A percentile compares a stretch with the other conserved stretches of the same genome.
Evolutionary conservation across 2,113 vertebrate species (phyloP).

Genomic region (Clarias batrachus): DNA sequence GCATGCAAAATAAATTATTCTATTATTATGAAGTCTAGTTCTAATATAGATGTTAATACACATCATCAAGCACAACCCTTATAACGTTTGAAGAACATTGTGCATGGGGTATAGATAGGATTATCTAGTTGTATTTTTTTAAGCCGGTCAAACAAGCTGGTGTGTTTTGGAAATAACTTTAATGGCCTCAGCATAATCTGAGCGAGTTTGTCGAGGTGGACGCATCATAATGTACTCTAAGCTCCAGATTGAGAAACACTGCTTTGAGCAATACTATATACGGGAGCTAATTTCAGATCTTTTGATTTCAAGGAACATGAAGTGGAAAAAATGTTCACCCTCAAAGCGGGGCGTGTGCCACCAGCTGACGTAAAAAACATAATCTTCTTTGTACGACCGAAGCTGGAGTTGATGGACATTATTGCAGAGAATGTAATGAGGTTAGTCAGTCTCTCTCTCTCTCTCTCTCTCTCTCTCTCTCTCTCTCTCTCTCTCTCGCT

Average conservation of each 20-base stretch:
- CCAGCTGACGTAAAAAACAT: conserved; percentile 92
- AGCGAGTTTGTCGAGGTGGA: not conserved
- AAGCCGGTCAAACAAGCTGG: no score
- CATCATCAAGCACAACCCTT: not conserved
- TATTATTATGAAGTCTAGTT: not conserved
- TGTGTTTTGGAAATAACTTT: no score
- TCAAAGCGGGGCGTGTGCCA: conserved; percentile 87
- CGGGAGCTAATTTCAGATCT: not conserved
- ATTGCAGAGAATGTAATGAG: conserved; percentile 90
- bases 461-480: conserved; percentile 7
- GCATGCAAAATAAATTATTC: not conserved
- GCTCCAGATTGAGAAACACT: not conserved
- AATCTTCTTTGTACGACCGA: conserved; percentile 94
- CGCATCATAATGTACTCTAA: not conserved
- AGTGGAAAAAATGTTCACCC: conserved; percentile 98
- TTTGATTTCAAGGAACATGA: conserved; percentile 86
- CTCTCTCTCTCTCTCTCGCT: not conserved
- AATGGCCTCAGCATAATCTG: not conserved
- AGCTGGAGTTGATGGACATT: conserved; percentile 94
- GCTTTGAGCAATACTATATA: no score
- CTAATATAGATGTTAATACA: not conserved
- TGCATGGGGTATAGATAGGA: no score
- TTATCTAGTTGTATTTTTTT: no score
- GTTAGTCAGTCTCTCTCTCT: conserved; percentile 63
- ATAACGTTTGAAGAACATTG: no score